Conservation (phyloP, 92 coral and sea anemone species). For the Phenganax stokvisi region DNA sequence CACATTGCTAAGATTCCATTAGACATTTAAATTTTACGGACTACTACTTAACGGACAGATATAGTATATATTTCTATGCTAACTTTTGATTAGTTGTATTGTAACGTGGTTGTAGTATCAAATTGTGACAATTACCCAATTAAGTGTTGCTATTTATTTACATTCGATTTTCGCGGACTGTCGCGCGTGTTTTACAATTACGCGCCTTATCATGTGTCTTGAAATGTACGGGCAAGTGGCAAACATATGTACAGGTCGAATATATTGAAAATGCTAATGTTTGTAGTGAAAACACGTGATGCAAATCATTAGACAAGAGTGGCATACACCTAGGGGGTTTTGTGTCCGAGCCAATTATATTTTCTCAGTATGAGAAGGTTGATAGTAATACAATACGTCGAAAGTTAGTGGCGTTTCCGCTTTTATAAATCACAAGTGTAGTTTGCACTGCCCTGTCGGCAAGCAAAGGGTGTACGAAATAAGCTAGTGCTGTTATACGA, state of each 20-base stretch:
- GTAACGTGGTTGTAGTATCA: too few relatives aligned
- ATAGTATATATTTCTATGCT: too few relatives aligned
- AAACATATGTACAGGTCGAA: background rate
- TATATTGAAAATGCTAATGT: slow-evolving; percentile 37
- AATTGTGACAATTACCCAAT: background rate
- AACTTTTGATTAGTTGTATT: too few relatives aligned
- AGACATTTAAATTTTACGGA: too few relatives aligned
- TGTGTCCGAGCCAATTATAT: slow-evolving; percentile 28
- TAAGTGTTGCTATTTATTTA: background rate
- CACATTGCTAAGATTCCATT: too few relatives aligned
- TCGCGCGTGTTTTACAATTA: background rate
- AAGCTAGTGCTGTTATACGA: background rate
- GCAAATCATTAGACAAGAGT: background rate
- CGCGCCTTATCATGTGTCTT: background rate
- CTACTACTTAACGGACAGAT: too few relatives aligned
- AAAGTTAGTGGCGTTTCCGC: slow-evolving; percentile 29
- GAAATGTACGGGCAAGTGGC: background rate
- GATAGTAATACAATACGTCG: slow-evolving; percentile 24
- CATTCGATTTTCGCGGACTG: background rate
- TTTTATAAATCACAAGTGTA: slow-evolving; percentile 3
- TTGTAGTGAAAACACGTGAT: slow-evolving; percentile 19
- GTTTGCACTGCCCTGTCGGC: slow-evolving; percentile 37
- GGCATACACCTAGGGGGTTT: slow-evolving; percentile 22
- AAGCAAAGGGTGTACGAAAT: background rate
- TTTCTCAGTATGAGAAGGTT: slow-evolving; percentile 5